Conservation (phyloP, 2,888 invertebrate genomes). For the Chymomyza amoena region DNA sequence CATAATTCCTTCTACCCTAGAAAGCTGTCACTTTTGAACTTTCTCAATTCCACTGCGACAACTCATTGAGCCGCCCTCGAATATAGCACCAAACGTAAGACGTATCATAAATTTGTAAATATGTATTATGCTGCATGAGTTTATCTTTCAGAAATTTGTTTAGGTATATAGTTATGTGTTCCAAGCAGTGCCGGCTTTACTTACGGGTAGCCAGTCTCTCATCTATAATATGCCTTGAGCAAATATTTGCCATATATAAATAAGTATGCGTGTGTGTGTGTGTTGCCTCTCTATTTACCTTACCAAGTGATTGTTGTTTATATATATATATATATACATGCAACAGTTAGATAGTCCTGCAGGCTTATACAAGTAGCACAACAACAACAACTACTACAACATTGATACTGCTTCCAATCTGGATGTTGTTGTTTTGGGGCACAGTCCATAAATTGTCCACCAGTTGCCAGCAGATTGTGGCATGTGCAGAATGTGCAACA, state of each 20-base stretch:
- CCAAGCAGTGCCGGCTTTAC: not conserved
- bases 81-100: not conserved
- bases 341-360: not conserved
- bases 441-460: slow-evolving; percentile 17
- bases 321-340: no score
- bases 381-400: not conserved
- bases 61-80: slow-evolving; percentile 23
- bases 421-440: not conserved
- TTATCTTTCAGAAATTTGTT: not conserved
- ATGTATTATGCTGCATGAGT: not conserved
- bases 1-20: no score
- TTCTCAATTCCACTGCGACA: not conserved
- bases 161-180: not conserved
- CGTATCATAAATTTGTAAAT: no score
- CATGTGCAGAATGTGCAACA: slow-evolving; percentile 36
- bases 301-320: slow-evolving; percentile 64
- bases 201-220: not conserved
- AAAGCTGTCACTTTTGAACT: no score
- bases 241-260: slow-evolving; percentile 57
- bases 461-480: slow-evolving; percentile 29
- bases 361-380: not conserved
- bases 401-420: not conserved
- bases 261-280: slow-evolving; percentile 10
- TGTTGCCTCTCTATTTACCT: slow-evolving; percentile 49
- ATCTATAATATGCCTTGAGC: slow-evolving; percentile 52